Evolutionary conservation across 1,140 invertebrate species (phyloP), one percentile per base, ranked within the genome.

Genomic region (Nixonia krombeini): DNA sequence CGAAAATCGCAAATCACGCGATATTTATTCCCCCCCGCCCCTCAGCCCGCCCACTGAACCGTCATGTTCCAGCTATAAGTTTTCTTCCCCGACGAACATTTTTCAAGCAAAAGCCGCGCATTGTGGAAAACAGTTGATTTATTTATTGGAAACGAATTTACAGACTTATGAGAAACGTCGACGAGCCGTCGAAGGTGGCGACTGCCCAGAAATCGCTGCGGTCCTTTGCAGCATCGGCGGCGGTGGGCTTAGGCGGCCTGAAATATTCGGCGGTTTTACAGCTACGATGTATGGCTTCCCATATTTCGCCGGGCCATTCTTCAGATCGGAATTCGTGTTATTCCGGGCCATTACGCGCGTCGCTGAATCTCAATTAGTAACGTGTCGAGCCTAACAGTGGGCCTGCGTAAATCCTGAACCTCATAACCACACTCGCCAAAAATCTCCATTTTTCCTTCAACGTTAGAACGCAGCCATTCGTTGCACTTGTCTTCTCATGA

Each of bases 181-280:
- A n/a, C n/a, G n/a, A n/a, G n/a, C n/a, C n/a, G n/a, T n/a, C n/a
- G n/a, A n/a, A n/a, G n/a, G n/a, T n/a, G n/a, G n/a, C n/a, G n/a
- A n/a, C n/a, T n/a, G n/a, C n/a, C n/a, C n/a, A n/a, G n/a, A n/a
- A n/a, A n/a, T n/a, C n/a, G n/a, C n/a, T n/a, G n/a, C n/a, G n/a
- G n/a, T n/a, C n/a, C n/a, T n/a, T n/a, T n/a, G 56, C 58, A 45
- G 64, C 64, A 55, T 42, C 61, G 68, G 64, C 68, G 70, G 68
- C 68, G 73, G 66, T 72, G 73, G 68, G 66, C 73, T 77, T 74
- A n/a, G 73, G 71, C 72, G 74, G 66, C 69, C 70, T 82, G 77
- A 82, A 79, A 82, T 82, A 83, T 83, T 81, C 74, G 76, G 74
- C 76, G 82, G 82, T 83, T 83, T 81, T 78, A 76, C 78, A 73